These are phyloP conservation scores for Cetonia aurata DNA, from an alignment of 2,888 invertebrate genomes.

Conservation along the genomic window DNA sequence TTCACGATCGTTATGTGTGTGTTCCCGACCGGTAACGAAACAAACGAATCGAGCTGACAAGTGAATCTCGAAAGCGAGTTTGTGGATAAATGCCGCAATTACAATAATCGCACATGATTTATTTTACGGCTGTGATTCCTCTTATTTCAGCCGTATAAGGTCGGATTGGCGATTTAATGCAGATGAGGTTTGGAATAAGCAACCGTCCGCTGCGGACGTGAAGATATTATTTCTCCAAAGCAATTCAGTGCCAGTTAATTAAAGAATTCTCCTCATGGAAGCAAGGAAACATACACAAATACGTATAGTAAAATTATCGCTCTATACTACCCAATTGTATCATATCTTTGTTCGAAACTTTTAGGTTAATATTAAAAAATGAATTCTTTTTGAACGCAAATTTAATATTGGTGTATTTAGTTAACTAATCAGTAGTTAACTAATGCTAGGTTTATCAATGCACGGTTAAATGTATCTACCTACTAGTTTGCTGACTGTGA, in stretches of 20 bases:
- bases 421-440: too few relatives aligned
- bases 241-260: slow-evolving; percentile 29
- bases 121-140: slow-evolving; percentile 32
- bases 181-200: slow-evolving; percentile 32
- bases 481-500: too few relatives aligned
- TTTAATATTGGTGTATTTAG: too few relatives aligned
- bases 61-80: slow-evolving; percentile 32
- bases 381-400: too few relatives aligned
- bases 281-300: slow-evolving; percentile 5
- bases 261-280: slow-evolving; percentile 17
- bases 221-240: slow-evolving; percentile 28
- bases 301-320: slow-evolving; percentile 1
- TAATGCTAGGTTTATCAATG: too few relatives aligned
- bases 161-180: slow-evolving; percentile 32
- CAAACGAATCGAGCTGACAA: slow-evolving; percentile 31
- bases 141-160: slow-evolving; percentile 36
- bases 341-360: background rate
- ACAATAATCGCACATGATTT: slow-evolving; percentile 47
- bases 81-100: slow-evolving; percentile 44
- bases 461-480: too few relatives aligned
- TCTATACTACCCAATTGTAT: background rate
- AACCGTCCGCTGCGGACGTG: slow-evolving; percentile 18
- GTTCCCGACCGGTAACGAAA: slow-evolving; percentile 22
- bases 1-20: slow-evolving; percentile 1
- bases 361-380: background rate